Evolutionary conservation across 2,888 invertebrate species (phyloP).

Genomic region (Hecatera dysodea): DNA sequence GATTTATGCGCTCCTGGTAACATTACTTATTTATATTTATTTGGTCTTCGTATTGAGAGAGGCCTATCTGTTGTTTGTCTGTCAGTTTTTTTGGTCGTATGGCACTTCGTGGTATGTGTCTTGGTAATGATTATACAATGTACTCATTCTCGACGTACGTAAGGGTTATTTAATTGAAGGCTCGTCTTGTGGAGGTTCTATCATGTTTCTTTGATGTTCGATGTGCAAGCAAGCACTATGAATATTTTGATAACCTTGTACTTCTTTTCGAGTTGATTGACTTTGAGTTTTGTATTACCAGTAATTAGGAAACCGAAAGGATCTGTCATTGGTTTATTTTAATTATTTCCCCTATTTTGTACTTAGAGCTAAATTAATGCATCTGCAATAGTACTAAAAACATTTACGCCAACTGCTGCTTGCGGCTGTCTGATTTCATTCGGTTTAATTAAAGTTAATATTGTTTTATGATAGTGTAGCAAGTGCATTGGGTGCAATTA

Average conservation of each 20-base stretch:
- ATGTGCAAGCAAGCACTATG: too few species aligned
- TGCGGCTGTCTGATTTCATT: background rate
- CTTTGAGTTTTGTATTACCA: background rate
- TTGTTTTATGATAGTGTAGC: constrained; percentile 10
- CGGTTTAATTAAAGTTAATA: constrained; percentile 22
- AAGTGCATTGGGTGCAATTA: constrained; percentile 29
- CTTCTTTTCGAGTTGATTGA: background rate
- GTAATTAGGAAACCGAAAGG: too few species aligned
- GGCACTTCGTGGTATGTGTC: constrained; percentile 23
- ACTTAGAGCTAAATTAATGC: background rate
- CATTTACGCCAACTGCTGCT: background rate
- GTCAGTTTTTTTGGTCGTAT: constrained; percentile 34
- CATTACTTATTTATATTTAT: constrained; percentile 61
- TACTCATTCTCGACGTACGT: constrained; percentile 23
- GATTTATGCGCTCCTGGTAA: constrained; percentile 73
- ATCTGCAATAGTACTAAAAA: background rate
- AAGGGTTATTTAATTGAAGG: constrained; percentile 39
- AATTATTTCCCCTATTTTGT: background rate
- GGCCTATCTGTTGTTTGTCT: constrained; percentile 22
- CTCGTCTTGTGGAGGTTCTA: background rate
- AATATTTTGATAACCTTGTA: background rate
- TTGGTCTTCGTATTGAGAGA: constrained; percentile 27
- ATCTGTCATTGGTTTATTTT: background rate
- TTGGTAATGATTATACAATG: constrained; percentile 34
- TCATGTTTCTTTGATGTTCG: constrained; percentile 1